Evolutionary conservation across 2,797 vertebrate genomes (phyloP), one percentile per base, ranked within the genome.

Genomic region (Sebastolobus altivelis): DNA sequence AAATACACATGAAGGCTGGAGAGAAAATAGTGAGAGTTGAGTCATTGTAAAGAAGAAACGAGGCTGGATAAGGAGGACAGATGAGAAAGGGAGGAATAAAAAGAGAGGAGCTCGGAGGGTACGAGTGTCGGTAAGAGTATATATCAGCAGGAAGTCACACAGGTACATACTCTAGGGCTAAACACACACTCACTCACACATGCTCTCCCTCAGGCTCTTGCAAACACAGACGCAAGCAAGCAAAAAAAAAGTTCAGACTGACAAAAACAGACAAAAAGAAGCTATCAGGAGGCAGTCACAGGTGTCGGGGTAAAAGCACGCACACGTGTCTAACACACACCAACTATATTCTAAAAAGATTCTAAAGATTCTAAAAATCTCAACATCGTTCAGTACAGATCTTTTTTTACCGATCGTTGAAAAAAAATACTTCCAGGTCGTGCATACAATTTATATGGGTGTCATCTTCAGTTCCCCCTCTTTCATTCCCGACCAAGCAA

Each of bases 131-230:
- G 37, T 29, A 63, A 70, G 87, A 82, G 82, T 92, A 75, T 62
- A 70, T 65, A 66, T 90, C 89, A 89, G 72, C 46, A 46, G 72
- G 73, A 87, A 81, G 73, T 88, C 81, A 68, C 82, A 79, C 82
- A 79, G 84, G 85, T 86, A 85, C 72, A 82, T 49, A 71, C 82
- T 87, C 56, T 13, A 25, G 72, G 79, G 82, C 74, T 38, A 40
- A 80, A 55, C 65, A 62, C 72, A 58, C 13, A 54, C 65, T 58
- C 8, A 71, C 35, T 70, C 62, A 82, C 33, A 62, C 71, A 65
- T 2, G 20, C 27, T 13, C 25, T 8, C 56, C 85, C 77, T 63
- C 60, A 43, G 83, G 88, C 71, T 76, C 43, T 58, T 16, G 33
- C 61, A 80, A 82, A 73, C 40, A 69, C 74, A 75, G 33, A 77